These are phyloP conservation scores for Asobara japonica DNA, from an alignment of 1,140 invertebrate species.

Conservation along the genomic window DNA sequence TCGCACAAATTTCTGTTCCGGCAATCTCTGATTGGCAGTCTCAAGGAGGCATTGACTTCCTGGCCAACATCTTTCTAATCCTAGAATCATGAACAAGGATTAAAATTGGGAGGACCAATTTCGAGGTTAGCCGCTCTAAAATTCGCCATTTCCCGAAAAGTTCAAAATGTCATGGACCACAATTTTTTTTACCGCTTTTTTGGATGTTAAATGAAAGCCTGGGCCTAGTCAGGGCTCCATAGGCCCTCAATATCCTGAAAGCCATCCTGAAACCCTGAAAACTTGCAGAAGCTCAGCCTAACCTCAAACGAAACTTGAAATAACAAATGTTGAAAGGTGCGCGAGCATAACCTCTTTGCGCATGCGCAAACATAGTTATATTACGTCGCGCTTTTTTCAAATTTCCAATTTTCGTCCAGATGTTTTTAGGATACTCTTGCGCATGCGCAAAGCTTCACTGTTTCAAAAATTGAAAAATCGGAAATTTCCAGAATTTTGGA, in stretches of 20 bases:
- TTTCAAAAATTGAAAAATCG: too few species aligned
- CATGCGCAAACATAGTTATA: too few species aligned
- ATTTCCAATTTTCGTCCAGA: too few species aligned
- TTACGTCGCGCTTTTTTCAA: too few species aligned
- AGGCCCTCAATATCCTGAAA: constrained; percentile 13
- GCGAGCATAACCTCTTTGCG: too few species aligned
- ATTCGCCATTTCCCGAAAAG: neutral
- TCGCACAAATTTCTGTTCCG: neutral
- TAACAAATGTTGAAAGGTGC: too few species aligned
- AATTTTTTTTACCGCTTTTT: neutral
- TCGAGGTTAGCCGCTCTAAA: neutral
- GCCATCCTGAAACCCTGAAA: constrained; percentile 3
- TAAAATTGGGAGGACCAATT: neutral
- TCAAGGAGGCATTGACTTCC: neutral
- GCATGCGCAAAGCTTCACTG: too few species aligned
- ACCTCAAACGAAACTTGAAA: too few species aligned
- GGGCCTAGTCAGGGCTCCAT: neutral
- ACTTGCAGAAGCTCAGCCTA: neutral
- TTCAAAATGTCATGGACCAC: neutral
- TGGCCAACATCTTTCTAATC: neutral
- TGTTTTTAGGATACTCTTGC: too few species aligned
- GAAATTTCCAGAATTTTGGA: too few species aligned
- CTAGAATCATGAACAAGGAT: neutral
- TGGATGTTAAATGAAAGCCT: neutral
- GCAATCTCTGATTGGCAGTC: neutral